A percentile compares a stretch with the other conserved stretches of the same genome.
phyloP scores from a whole-genome alignment of 2,113 vertebrate genomes.

The Ctenomys sociabilis region DNA sequence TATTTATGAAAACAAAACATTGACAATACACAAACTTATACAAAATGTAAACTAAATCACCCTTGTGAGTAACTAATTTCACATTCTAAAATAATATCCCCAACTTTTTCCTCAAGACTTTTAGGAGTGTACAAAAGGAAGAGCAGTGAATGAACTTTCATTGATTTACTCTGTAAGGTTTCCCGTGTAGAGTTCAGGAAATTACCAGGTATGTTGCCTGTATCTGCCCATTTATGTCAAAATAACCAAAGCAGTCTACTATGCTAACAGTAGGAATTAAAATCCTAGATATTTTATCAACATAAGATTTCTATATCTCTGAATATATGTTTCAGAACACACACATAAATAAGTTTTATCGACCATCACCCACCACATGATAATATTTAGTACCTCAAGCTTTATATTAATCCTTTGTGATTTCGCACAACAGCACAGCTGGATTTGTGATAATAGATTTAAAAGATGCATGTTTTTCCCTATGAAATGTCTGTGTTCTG shows the following conservation, averaged over 20 bases:
- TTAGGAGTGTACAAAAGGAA: neutral
- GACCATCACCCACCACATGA: neutral
- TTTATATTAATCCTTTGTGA: constrained; percentile 39
- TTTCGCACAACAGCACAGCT: constrained; percentile 16
- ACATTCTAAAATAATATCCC: neutral
- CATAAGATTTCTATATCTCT: neutral
- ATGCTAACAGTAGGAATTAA: neutral
- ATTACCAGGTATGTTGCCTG: neutral
- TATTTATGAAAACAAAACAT: neutral
- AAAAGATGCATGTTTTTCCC: constrained; percentile 41
- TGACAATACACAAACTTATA: neutral
- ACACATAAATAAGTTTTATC: neutral
- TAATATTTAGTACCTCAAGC: constrained; percentile 50
- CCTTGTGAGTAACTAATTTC: neutral
- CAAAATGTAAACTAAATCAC: neutral
- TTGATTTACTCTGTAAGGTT: neutral
- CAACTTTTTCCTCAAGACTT: neutral
- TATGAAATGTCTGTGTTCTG: constrained; percentile 69
- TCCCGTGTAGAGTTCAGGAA: neutral
- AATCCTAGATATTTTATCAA: neutral
- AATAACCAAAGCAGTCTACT: neutral
- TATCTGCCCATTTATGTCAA: neutral
- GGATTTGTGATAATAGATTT: constrained; percentile 60
- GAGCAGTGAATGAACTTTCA: neutral
- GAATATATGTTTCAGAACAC: neutral